A percentile compares a stretch with the other conserved stretches of the same genome.
These are phyloP conservation scores for Leuciscus idus DNA, from an alignment of 2,113 vertebrate species.

Conservation along the genomic window DNA sequence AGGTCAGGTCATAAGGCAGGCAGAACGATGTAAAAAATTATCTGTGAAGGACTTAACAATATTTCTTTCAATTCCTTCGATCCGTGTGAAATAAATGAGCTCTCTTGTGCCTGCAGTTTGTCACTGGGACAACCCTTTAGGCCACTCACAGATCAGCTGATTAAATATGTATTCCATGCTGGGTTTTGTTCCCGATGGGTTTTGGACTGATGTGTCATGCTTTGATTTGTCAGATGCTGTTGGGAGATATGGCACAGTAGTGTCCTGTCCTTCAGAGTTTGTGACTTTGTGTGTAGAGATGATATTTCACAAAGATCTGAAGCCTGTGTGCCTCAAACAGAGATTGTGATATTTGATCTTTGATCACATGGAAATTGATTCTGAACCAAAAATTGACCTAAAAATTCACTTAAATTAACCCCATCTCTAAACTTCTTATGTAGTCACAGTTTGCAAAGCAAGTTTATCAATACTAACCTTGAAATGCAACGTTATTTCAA, in stretches of 20 bases:
- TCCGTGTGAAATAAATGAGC: conserved; percentile 10
- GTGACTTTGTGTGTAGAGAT: background rate
- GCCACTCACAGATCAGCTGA: conserved; percentile 33
- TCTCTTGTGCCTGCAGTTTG: conserved; percentile 15
- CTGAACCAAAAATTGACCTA: background rate
- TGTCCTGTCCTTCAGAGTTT: background rate
- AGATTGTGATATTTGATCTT: background rate
- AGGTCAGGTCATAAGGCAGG: background rate
- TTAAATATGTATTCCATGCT: conserved; percentile 36
- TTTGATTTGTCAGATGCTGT: conserved; percentile 11
- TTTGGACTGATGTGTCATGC: background rate
- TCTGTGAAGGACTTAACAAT: background rate
- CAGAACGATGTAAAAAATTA: background rate
- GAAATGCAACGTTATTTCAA: background rate
- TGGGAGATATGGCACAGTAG: background rate
- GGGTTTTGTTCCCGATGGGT: background rate
- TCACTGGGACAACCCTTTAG: conserved; percentile 9
- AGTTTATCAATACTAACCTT: background rate
- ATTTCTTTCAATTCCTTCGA: background rate
- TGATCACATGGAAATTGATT: background rate
- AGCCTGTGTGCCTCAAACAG: background rate
- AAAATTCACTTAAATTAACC: background rate
- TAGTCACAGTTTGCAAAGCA: background rate
- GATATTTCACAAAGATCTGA: background rate
- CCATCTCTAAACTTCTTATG: background rate